Evolutionary conservation across 2,113 vertebrate species (phyloP), one percentile per base, ranked within the genome.

Genomic region (Lucifuga dentata): DNA sequence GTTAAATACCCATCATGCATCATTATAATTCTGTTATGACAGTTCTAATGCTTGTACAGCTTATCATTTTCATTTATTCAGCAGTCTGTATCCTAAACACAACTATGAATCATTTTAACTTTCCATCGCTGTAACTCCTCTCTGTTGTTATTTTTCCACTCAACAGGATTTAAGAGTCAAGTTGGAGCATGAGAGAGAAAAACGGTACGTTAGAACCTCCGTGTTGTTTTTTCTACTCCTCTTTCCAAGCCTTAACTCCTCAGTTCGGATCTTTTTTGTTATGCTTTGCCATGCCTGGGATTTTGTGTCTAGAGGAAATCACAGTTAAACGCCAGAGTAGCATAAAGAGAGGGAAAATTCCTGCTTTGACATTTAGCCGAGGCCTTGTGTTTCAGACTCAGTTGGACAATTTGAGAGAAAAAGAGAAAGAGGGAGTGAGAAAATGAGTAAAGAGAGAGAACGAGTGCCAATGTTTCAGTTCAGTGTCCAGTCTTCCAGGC

Each of bases 151-250:
- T 88, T 83, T 73, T 80, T 77, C 65, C 87, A 77, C 72, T 86
- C 84, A 81, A 90, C 93, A 95, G 90, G 95, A 95, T 87, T 86
- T 95, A 85, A 93, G 95, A 90, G 95, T 97, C 91, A 97, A 97
- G 90, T 92, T 97, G 92, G 96, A 97, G 87, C 94, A 96, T 90
- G 95, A 96, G 89, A 94, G 93, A 89, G 96, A 97, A 78, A 97
- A 96, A 91, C 94, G 96, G 96, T 96, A 88, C 8, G 93, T 93
- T 79, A 63, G 81, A 87, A 86, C 49, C 52, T 79, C 81, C 46
- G 52, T 76, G 59, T 83, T 87, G 76, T 89, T 84, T 66, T 72
- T 81, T 85, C 81, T 76, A 8, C 76, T 68, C 68, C 53, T 64
- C 58, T 69, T 68, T 88, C 80, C 63, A 81, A 69, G 43, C 50